These are phyloP conservation scores for Trachymyrmex septentrionalis DNA, from an alignment of 1,140 invertebrate species.

Conservation along the genomic window DNA sequence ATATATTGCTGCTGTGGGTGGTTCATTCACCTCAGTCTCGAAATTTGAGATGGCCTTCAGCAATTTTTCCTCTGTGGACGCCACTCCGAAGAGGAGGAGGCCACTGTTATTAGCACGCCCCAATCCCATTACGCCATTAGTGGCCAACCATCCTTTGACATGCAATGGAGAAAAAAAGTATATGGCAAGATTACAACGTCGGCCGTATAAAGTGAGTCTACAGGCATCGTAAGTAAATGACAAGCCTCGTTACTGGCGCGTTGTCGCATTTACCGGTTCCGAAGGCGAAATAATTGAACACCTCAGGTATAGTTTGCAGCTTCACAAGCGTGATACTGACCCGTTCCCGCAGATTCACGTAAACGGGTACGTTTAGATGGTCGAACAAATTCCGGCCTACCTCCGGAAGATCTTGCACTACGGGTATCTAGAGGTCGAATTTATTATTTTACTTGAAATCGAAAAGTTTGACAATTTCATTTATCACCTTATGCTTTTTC, in stretches of 20 bases:
- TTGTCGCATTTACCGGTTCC: slow-evolving; percentile 86
- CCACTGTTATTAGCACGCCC: slow-evolving; percentile 86
- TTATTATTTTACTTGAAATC: not conserved
- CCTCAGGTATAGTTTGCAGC: slow-evolving; percentile 87
- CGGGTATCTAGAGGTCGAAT: slow-evolving; percentile 84
- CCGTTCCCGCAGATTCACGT: slow-evolving; percentile 88
- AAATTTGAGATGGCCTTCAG: slow-evolving; percentile 90
- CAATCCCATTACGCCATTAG: slow-evolving; percentile 88
- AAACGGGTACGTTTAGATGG: slow-evolving; percentile 91
- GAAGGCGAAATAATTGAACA: slow-evolving; percentile 88
- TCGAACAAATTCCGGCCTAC: slow-evolving; percentile 91
- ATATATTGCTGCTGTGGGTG: not conserved
- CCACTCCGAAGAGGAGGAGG: slow-evolving; percentile 90
- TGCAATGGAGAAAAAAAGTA: slow-evolving; percentile 37
- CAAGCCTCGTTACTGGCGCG: not conserved
- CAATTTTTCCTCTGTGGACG: slow-evolving; percentile 89
- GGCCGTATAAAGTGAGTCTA: not conserved
- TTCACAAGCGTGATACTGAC: slow-evolving; percentile 89
- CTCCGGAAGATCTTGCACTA: slow-evolving; percentile 86
- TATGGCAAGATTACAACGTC: slow-evolving; percentile 26
- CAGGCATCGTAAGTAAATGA: not conserved
- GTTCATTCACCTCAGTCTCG: slow-evolving; percentile 86
- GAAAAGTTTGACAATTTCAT: not conserved
- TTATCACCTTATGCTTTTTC: slow-evolving; percentile 81
- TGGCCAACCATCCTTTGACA: slow-evolving; percentile 84